Percentiles rank a stretch among this genome's conserved stretches.
Evolutionary conservation across 2,888 invertebrate genomes (phyloP).

Genomic region (Aleiodes alternator): DNA sequence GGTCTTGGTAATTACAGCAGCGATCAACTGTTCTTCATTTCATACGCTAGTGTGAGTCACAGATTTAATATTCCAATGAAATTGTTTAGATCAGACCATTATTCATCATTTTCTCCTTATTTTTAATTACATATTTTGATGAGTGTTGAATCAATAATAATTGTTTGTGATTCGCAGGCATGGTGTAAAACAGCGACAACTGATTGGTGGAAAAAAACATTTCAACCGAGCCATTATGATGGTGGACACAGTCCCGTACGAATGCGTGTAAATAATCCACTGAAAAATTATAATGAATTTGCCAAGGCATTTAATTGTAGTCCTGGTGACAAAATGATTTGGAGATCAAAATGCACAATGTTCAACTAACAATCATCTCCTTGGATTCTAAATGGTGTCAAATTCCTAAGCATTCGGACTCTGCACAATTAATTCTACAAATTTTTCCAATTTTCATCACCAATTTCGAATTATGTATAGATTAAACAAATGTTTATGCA

Average conservation of each 20-base stretch:
- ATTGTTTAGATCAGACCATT: too few relatives aligned
- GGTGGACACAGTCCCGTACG: constrained; percentile 30
- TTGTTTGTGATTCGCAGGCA: not conserved
- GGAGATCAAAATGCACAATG: too few relatives aligned
- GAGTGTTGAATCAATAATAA: not conserved
- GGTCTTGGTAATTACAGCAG: constrained; percentile 40
- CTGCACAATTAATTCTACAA: too few relatives aligned
- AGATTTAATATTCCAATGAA: too few relatives aligned
- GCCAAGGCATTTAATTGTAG: constrained; percentile 36
- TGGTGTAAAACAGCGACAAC: constrained; percentile 20
- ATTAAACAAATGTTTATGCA: too few relatives aligned
- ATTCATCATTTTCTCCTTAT: too few relatives aligned
- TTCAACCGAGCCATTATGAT: not conserved
- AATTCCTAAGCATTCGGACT: too few relatives aligned
- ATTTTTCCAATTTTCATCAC: too few relatives aligned
- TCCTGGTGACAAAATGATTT: constrained; percentile 21
- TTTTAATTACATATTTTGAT: too few relatives aligned
- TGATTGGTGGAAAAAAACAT: constrained; percentile 29
- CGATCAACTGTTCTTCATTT: constrained; percentile 44
- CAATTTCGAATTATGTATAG: too few relatives aligned
- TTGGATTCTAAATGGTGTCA: too few relatives aligned
- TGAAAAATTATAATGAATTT: constrained; percentile 36
- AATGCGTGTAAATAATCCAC: constrained; percentile 32
- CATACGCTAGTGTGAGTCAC: constrained; percentile 38
- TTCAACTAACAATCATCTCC: too few relatives aligned